Percentiles rank a stretch among this genome's conserved stretches.
phyloP scores from a whole-genome alignment of 2,797 vertebrate species.

The Pseudochaenichthys georgianus region DNA sequence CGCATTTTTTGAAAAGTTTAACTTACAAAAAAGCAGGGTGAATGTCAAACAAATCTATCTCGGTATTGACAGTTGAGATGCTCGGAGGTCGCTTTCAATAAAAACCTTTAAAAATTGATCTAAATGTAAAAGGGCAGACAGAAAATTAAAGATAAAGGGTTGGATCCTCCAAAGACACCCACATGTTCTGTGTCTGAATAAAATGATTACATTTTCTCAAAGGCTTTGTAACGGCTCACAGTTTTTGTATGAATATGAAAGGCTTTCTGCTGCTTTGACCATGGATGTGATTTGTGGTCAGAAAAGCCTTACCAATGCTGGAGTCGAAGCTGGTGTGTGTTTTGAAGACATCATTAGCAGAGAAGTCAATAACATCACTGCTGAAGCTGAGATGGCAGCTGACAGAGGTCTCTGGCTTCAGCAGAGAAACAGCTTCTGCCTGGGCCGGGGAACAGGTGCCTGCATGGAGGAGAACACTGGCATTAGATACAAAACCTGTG shows the following conservation, averaged over 20 bases:
- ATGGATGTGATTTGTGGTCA: neutral
- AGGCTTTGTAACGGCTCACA: neutral
- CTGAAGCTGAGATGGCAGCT: constrained; percentile 90
- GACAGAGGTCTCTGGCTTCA: constrained; percentile 89
- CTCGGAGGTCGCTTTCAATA: neutral
- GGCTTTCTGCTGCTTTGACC: neutral
- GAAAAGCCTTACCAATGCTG: constrained; percentile 81
- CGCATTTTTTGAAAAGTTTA: constrained; percentile 13
- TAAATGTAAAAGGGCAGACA: neutral
- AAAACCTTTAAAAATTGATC: neutral
- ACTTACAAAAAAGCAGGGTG: no score
- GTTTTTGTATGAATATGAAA: neutral
- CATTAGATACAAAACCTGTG: constrained; percentile 1
- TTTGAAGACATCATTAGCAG: constrained; percentile 86
- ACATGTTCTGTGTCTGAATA: neutral
- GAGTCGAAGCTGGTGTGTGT: constrained; percentile 87
- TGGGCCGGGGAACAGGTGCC: constrained; percentile 90
- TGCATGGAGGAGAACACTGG: constrained; percentile 56
- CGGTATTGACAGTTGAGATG: neutral
- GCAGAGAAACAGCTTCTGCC: constrained; percentile 80
- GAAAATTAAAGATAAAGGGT: neutral
- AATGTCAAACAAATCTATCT: neutral
- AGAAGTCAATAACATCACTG: constrained; percentile 85
- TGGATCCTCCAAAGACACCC: neutral
- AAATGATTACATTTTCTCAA: neutral